Evolutionary conservation across 2,113 vertebrate genomes (phyloP).

Genomic region (Cochlearius cochlearius): DNA sequence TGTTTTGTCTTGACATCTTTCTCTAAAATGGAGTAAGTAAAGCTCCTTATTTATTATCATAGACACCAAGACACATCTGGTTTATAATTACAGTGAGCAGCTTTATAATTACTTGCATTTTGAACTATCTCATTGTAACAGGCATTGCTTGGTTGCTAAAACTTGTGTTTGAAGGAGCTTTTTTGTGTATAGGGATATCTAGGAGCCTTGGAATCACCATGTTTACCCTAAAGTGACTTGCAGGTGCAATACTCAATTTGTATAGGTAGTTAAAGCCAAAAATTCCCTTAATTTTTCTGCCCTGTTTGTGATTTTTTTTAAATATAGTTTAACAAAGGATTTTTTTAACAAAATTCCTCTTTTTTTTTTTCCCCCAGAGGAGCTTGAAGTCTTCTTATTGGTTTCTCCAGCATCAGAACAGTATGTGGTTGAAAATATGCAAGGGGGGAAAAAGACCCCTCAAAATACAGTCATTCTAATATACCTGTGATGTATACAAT

Average conservation of each 20-base stretch:
- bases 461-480: not conserved
- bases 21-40: not conserved
- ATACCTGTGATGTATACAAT: not conserved
- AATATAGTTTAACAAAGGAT: not conserved
- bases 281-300: not conserved
- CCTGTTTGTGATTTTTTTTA: not conserved
- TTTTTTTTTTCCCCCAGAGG: not conserved
- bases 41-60: not conserved
- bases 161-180: not conserved
- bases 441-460: not conserved
- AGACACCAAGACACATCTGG: not conserved
- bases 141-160: not conserved
- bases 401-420: not conserved
- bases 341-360: not conserved
- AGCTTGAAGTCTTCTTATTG: not conserved
- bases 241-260: not conserved
- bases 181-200: not conserved
- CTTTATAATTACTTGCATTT: not conserved
- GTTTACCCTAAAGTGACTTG: not conserved
- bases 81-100: not conserved
- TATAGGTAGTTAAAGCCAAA: not conserved
- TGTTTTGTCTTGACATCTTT: not conserved
- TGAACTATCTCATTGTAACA: not conserved
- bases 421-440: not conserved
- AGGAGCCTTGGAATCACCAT: not conserved